These are phyloP conservation scores for Sebastes steindachneri DNA, from an alignment of 2,797 vertebrate genomes.

Conservation along the genomic window DNA sequence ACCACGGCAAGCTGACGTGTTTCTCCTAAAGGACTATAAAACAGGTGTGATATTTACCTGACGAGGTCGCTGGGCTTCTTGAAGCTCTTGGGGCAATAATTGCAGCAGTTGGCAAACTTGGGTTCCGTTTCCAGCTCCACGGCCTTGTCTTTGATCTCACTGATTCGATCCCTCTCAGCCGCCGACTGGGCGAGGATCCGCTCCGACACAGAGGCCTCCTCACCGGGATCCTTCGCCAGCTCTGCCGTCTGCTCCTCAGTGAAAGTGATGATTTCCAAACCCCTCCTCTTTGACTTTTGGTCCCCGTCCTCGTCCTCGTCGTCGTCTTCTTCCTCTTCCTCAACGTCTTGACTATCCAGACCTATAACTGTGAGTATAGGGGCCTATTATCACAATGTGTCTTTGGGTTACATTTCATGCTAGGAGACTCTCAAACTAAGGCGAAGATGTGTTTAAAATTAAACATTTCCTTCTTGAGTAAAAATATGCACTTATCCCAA, in stretches of 20 bases:
- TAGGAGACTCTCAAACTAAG: neutral
- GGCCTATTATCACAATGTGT: neutral
- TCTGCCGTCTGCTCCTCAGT: slow-evolving; percentile 97
- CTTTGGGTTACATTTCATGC: neutral
- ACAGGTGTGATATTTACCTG: slow-evolving; percentile 82
- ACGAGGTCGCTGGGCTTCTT: slow-evolving; percentile 98
- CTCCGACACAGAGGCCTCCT: slow-evolving; percentile 94
- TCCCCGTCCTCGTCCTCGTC: slow-evolving; percentile 88
- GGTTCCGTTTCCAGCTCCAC: slow-evolving; percentile 94
- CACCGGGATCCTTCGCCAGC: slow-evolving; percentile 92
- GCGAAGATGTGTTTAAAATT: neutral
- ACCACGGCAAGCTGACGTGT: neutral
- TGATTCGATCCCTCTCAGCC: slow-evolving; percentile 96
- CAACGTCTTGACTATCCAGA: slow-evolving; percentile 85
- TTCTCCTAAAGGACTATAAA: neutral
- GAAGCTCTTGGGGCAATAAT: slow-evolving; percentile 97
- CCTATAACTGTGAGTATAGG: slow-evolving; percentile 44
- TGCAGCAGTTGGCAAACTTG: slow-evolving; percentile 95
- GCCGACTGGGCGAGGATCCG: slow-evolving; percentile 97
- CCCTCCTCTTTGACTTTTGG: slow-evolving; percentile 85
- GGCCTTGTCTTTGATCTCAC: slow-evolving; percentile 95
- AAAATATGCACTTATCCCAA: neutral
- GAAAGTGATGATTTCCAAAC: slow-evolving; percentile 94
- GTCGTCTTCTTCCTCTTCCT: slow-evolving; percentile 81
- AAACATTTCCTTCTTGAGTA: neutral